Percentiles rank a stretch among this genome's conserved stretches.
phyloP scores from a whole-genome alignment of 2,797 vertebrate species.

The Protosalanx chinensis region DNA sequence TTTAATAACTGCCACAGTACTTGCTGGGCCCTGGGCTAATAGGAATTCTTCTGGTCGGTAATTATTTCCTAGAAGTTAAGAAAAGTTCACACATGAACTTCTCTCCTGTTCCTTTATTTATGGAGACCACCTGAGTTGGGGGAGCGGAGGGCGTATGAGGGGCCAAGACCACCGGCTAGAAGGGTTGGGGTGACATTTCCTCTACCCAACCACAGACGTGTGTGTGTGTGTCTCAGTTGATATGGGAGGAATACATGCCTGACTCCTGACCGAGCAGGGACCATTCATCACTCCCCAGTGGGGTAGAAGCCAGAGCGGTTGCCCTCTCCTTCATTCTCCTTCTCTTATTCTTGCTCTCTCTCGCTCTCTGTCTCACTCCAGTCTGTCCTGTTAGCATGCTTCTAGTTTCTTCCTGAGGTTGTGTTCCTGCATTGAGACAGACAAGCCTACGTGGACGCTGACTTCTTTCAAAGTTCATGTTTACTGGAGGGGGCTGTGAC shows the following conservation, averaged over 20 bases:
- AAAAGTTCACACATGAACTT: constrained; percentile 1
- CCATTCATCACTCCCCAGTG: constrained; percentile 17
- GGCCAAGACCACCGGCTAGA: constrained; percentile 34
- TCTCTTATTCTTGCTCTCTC: background rate
- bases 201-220: constrained; percentile 45
- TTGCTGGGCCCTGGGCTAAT: constrained; percentile 21
- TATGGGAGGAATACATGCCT: constrained; percentile 5
- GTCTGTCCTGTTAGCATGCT: background rate
- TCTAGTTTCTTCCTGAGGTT: background rate
- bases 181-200: constrained; percentile 32
- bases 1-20: constrained; percentile 2
- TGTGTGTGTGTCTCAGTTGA: constrained; percentile 13
- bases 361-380: background rate
- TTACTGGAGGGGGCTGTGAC: no score
- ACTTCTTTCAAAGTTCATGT: constrained; percentile 33
- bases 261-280: background rate
- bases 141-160: constrained; percentile 15
- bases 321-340: background rate
- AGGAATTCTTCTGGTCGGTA: constrained; percentile 18
- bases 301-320: no score
- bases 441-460: constrained; percentile 19
- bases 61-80: constrained; percentile 12
- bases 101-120: constrained; percentile 32
- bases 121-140: constrained; percentile 31
- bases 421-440: background rate